Conservation (phyloP, 2,888 invertebrate genomes). For the Noctua comes region DNA sequence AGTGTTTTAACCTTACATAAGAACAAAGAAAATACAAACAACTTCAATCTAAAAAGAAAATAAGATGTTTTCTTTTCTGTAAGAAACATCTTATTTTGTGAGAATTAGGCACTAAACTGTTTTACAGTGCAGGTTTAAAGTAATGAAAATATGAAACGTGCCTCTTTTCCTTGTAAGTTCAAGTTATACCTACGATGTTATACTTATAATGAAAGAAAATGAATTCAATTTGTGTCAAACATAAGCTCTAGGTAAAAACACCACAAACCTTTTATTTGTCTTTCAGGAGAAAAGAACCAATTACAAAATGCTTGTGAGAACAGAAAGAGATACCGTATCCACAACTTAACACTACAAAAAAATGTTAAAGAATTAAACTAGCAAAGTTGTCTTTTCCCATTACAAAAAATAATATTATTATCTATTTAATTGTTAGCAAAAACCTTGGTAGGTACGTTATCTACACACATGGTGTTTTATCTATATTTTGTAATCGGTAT, state of each 20-base stretch:
- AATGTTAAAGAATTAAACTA: background rate
- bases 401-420: background rate
- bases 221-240: background rate
- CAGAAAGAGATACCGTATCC: background rate
- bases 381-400: background rate
- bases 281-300: background rate
- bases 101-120: conserved; percentile 7
- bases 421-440: background rate
- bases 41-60: background rate
- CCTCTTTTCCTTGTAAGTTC: background rate
- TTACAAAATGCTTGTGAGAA: background rate
- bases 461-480: background rate
- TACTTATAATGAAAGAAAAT: background rate
- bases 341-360: background rate
- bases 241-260: background rate
- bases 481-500: background rate
- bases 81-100: background rate
- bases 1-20: conserved; percentile 1
- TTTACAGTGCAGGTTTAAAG: background rate
- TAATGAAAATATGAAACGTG: conserved; percentile 26
- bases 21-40: conserved; percentile 3
- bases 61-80: background rate
- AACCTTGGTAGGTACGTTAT: background rate
- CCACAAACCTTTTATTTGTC: background rate
- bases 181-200: background rate